Percentiles rank a stretch among this genome's conserved stretches.
Evolutionary conservation across 2,797 vertebrate species (phyloP).

Genomic region (Rachycentron canadum): DNA sequence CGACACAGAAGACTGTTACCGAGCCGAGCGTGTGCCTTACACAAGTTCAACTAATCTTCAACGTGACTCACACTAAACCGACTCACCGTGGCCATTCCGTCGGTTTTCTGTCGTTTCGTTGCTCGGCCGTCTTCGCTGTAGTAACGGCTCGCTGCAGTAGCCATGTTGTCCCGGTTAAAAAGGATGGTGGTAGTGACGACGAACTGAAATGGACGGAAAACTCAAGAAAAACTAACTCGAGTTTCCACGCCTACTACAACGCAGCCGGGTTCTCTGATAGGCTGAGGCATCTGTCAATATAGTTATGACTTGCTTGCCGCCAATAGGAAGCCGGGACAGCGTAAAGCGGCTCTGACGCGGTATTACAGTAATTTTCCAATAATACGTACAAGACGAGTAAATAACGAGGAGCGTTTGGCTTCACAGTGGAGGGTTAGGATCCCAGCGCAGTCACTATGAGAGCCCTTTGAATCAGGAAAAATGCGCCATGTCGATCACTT

Average conservation of each 20-base stretch:
- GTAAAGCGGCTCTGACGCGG: no score
- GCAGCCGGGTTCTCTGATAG: slow-evolving; percentile 33
- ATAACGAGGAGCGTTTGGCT: background rate
- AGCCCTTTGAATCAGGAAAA: no score
- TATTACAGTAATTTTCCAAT: background rate
- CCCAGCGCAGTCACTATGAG: no score
- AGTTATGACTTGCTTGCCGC: background rate
- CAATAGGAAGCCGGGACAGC: slow-evolving; percentile 36
- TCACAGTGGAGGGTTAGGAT: fast-evolving
- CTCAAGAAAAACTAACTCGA: slow-evolving; percentile 58
- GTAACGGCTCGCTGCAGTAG: slow-evolving; percentile 89
- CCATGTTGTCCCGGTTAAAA: slow-evolving; percentile 87
- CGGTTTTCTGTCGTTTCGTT: slow-evolving; percentile 93
- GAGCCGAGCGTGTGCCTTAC: no score
- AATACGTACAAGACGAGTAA: background rate
- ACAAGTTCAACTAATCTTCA: fast-evolving
- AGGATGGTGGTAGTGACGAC: slow-evolving; percentile 71
- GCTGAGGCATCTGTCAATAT: slow-evolving; percentile 45
- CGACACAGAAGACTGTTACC: fast-evolving
- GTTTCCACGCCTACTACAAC: slow-evolving; percentile 38
- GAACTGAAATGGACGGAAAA: slow-evolving; percentile 79
- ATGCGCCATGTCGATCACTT: no score
- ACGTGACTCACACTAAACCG: fast-evolving
- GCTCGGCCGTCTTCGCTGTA: slow-evolving; percentile 95
- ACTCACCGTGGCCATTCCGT: slow-evolving; percentile 84